Base-by-base conservation (phyloP, 23 tunicate genomes). In the Trididemnum nubilum region DNA sequence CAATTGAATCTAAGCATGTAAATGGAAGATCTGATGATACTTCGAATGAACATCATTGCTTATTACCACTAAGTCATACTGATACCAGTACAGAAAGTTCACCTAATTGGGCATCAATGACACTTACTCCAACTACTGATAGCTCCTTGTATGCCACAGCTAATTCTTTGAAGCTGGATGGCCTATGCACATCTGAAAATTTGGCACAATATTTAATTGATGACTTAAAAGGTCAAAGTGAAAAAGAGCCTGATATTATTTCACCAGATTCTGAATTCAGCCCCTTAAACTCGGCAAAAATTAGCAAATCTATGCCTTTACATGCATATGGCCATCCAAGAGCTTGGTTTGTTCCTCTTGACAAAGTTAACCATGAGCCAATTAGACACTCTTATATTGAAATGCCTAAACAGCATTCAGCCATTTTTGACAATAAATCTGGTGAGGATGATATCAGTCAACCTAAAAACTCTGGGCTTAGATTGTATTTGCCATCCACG, bases 291-390 rank as follows among this genome's bases (percentile, higher is more conserved):
- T 67, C 64, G 15, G 33, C 61, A 2, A 51, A 64, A 24, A 79
- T 69, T 3, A 15, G 73, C 1, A 27, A 79, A 27, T 70, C 79
- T 18, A 25, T 78, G 38, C 84, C 90, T 52, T 57, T 85, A 21
- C 79, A 85, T 71, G 83, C 77, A 26, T 34, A 70, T 78, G 90
- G 79, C 35, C 90, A 78, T 51, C 90, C 90, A 1, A 51, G 79
- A 79, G 90, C 95, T 1, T 90, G 95, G 95, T 90, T 90, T 80
- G 95, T 90, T 33, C 88, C 95, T 0, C 51, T 90, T 73, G 83
- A 84, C 51, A 89, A 85, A 71, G 51, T 80, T 4, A 60, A 80
- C 30, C 87, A 79, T 51, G 95, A 84, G 36, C 88, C 95, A 49
- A 35, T 90, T 0, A 77, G 95, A 1, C 95, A 90, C 64, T 90